Evolutionary conservation across 2,888 invertebrate genomes (phyloP), one percentile per base, ranked within the genome.

Genomic region (Maniola hyperantus): DNA sequence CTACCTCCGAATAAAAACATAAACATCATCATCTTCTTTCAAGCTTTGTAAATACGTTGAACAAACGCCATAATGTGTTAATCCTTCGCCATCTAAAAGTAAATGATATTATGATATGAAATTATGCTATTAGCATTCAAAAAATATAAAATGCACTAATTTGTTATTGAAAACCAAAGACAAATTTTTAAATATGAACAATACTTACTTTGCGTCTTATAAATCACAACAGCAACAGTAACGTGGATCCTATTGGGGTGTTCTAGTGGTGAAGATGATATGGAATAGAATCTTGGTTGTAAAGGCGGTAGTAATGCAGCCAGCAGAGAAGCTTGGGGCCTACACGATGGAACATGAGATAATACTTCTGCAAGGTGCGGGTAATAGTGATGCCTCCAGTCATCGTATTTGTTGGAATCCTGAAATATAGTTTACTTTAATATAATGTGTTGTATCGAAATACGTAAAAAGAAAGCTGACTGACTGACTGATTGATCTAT

Each of bases 251-350:
- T 95, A 57, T 95, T 94, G 0, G 93, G 93, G 79, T 96, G 94
- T 13, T 95, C 94, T 5, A 94, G 83, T 0, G 97, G 96, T 10
- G 98, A 97, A 0, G 98, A 98, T 1, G 98, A 98, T 78, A 99
- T 98, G 53, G 97, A 98, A 88, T 99, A 99, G 87, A 97, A 98
- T 75, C 99, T 93, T 5, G 98, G 97, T 80, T 98, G 98, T 46
- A 99, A 87, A 0, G 97, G 93, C 34, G 96, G 96, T 42, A 99
- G 88, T 80, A 98, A 95, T 0, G 96, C 95, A 44, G 97, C 93
- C 6, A 99, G 92, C 20, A 98, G 86, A 0, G 97, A 95, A 0
- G 97, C 97, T 57, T 95, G 95, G 0, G 98, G 97, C 70, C 93
- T 93, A 13, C 98, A 96, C 0, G 98, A 97, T 1, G 97, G 96